A percentile compares a stretch with the other conserved stretches of the same genome.
These are phyloP conservation scores for Epinephelus coioides DNA, from an alignment of 2,797 vertebrate genomes.

Conservation along the genomic window DNA sequence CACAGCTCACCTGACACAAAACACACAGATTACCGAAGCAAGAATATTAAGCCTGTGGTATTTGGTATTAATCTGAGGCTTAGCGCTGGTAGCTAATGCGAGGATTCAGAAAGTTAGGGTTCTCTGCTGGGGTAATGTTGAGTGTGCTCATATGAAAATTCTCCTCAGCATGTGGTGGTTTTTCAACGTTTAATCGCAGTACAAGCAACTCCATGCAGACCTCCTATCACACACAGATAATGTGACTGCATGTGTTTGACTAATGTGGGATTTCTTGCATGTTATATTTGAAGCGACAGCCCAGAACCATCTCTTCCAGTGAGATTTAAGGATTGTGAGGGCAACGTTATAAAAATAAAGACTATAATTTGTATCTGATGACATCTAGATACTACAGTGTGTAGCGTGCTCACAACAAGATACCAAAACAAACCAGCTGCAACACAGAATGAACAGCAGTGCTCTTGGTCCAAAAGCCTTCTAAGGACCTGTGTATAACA, in stretches of 20 bases:
- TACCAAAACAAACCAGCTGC: neutral
- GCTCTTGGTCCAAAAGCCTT: neutral
- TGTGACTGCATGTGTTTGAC: neutral
- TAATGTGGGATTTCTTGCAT: neutral
- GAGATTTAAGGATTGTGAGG: too few species aligned
- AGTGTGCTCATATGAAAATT: constrained; percentile 30
- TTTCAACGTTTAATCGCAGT: constrained; percentile 10
- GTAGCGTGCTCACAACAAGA: neutral
- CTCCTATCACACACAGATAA: constrained; percentile 8
- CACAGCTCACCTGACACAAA: constrained; percentile 41
- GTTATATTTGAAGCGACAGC: neutral
- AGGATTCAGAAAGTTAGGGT: constrained; percentile 25
- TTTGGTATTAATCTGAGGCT: constrained; percentile 53
- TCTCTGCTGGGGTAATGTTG: constrained; percentile 11
- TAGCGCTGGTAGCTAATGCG: constrained; percentile 27
- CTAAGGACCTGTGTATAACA: too few species aligned
- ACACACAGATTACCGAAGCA: constrained; percentile 44
- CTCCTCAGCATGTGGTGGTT: constrained; percentile 22
- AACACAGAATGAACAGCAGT: constrained; percentile 1
- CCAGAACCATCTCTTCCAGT: too few species aligned
- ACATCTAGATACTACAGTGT: constrained; percentile 5
- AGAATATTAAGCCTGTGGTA: constrained; percentile 43
- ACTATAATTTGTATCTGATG: constrained; percentile 25
- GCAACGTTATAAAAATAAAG: neutral
- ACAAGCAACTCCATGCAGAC: neutral